Evolutionary conservation across 2,888 invertebrate species (phyloP).

Genomic region (Eupelmus urozonus): DNA sequence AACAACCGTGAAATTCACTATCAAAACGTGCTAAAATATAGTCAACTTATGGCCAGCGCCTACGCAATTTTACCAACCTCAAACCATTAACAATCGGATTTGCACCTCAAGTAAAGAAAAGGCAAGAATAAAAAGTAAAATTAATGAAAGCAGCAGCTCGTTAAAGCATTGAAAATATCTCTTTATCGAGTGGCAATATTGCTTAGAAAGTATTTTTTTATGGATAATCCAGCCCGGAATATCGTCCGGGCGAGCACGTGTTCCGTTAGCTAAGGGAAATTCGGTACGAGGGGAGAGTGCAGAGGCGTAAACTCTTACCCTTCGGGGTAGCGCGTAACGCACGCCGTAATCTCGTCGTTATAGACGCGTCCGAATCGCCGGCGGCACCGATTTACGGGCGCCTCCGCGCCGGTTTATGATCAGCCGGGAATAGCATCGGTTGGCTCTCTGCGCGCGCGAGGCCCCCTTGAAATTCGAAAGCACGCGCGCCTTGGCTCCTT

Average conservation of each 20-base stretch:
- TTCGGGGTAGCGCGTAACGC: slow-evolving; percentile 15
- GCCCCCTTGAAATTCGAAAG: slow-evolving; percentile 28
- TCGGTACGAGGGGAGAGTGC: neutral
- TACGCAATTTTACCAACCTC: no score
- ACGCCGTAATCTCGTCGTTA: slow-evolving; percentile 25
- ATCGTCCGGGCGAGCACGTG: neutral
- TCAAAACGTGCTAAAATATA: no score
- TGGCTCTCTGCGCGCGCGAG: no score
- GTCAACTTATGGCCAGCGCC: no score
- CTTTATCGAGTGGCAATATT: neutral
- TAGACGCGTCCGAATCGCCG: slow-evolving; percentile 36
- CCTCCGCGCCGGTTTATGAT: slow-evolving; percentile 31
- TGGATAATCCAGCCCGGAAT: neutral
- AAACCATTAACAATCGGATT: no score
- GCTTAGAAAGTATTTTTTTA: neutral
- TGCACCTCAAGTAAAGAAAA: no score
- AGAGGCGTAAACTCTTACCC: neutral
- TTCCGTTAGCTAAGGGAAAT: slow-evolving; percentile 23
- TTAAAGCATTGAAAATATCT: no score
- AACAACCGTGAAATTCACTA: no score
- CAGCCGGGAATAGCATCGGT: slow-evolving; percentile 22
- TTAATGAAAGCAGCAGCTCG: no score
- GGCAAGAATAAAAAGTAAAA: no score
- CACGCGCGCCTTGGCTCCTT: neutral
- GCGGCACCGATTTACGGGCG: slow-evolving; percentile 36